Conservation (phyloP, 1,140 invertebrate genomes). For the Pseudomyrmex sp. region DNA sequence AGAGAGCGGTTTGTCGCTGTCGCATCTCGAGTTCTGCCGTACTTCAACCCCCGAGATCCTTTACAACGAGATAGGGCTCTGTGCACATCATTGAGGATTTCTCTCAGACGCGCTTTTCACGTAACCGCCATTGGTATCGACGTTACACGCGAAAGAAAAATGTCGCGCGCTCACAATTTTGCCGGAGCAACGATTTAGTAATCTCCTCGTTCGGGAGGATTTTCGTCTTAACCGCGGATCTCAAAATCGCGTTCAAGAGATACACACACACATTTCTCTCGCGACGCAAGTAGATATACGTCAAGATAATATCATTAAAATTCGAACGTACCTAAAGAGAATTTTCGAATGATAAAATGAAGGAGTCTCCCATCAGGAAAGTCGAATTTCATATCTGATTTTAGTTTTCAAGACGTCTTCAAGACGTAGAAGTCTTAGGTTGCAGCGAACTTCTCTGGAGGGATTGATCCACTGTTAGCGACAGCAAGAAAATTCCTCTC, state of each 20-base stretch:
- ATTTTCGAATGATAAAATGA: conserved; percentile 21
- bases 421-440: conserved; percentile 17
- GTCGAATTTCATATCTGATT: conserved; percentile 50
- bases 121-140: conserved; percentile 34
- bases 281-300: no score
- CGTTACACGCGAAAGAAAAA: conserved; percentile 43
- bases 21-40: conserved; percentile 50
- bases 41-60: conserved; percentile 41
- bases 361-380: conserved; percentile 17
- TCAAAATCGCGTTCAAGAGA: background rate
- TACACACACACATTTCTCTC: background rate
- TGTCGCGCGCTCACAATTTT: conserved; percentile 32
- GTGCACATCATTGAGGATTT: conserved; percentile 67
- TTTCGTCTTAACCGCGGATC: conserved; percentile 35
- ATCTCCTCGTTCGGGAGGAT: conserved; percentile 28
- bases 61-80: conserved; percentile 56
- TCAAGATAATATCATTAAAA: no score
- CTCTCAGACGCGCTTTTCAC: conserved; percentile 40
- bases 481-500: conserved; percentile 51
- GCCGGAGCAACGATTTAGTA: background rate
- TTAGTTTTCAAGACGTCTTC: conserved; percentile 18
- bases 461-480: conserved; percentile 45
- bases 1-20: conserved; percentile 61
- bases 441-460: conserved; percentile 32
- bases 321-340: background rate